Base-by-base conservation (phyloP, 2,888 invertebrate genomes). In the Drosophila meridionalis region DNA sequence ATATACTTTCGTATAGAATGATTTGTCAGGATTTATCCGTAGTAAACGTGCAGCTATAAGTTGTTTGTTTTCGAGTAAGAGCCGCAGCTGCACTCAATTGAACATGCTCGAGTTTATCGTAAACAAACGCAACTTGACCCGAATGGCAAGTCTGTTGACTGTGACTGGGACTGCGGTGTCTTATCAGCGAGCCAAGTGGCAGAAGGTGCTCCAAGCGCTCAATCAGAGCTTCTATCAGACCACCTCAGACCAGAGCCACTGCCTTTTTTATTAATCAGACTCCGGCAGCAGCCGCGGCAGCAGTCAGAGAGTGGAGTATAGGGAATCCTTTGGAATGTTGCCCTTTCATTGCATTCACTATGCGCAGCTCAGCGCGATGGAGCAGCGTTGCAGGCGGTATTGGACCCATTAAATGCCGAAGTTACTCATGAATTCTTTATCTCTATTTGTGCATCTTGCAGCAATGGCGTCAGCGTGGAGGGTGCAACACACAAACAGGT, bases 401-500 rank as follows among this genome's bases (percentile, higher is more conserved):
- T 57, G 28, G 4, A 53, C 4, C 8, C 36, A 26, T 45, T 9
- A 14, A 20, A 20, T 20, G 11, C 20, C 4, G 0, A 42, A 34
- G 34, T 32, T 12, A 48, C 38, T 64, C 28, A 14, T 60, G 2
- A 40, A 1, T 28, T 43, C 28, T 60, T 3, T 50, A 0, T 55
- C 9, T 34, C 1, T 7, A 11, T 40, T 3, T 38, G 12, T 14
- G 11, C 12, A 8, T 38, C 4, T 55, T 83, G 36, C 70, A 92
- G 99, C 81, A 99, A 99, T 95, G 97, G 97, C 83, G 97, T 97
- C 76, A 99, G 97, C 94, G 99, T 99, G 14, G 99, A 99, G 94
- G 99, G 99, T 58, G 97, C 99, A n/a, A 99, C 99, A 47, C 99
- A 99, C 94, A 98, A 99, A 91, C 99, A 99, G 94, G 99, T 99